Evolutionary conservation across 1,140 invertebrate genomes (phyloP), one percentile per base, ranked within the genome.

Genomic region (Caerostris extrusa): DNA sequence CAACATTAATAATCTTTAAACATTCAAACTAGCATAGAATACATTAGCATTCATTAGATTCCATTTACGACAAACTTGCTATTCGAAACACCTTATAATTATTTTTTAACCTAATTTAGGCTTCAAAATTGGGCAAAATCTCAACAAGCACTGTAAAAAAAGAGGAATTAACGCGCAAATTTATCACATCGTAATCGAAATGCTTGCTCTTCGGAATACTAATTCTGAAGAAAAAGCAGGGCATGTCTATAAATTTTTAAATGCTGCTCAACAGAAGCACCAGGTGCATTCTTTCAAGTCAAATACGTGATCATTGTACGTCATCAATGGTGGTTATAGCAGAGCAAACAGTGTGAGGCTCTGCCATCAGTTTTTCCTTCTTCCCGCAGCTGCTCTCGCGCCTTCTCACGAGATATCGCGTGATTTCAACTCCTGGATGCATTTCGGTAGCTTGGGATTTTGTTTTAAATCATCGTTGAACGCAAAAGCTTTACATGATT

Each of bases 301-400:
- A 56, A 6, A 55, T 58, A 83, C 82, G 82, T 83, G 82, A 83
- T 57, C 55, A 17, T 83, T 83, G 56, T 83, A 83, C 82, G 82
- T 83, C 82, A 83, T 12, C 10, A 53, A 77, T 77, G 50, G 71
- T 77, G 71, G 71, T 53, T 77, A 19, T 77, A 12, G 10, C 34
- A 77, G 71, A 34, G 34, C 67, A 71, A 71, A 71, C 17, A 7
- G n/a, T 19, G n/a, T 19, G n/a, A 19, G 8, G 34, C 53, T 77
- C 55, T 57, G 82, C 82, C 14, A 53, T 57, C n/a, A 57, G 57
- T 58, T 34, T 83, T 81, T 83, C 55, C 56, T 58, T 3, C 82
- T 56, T 56, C 82, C 81, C 53, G 55, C 82, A 57, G 82, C 82
- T 83, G 53, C 56, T 53, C 17, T n/a, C 14, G 57, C 56, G 14